Evolutionary conservation across 2,797 vertebrate species (phyloP), one percentile per base, ranked within the genome.

Genomic region (Microchirus variegatus): DNA sequence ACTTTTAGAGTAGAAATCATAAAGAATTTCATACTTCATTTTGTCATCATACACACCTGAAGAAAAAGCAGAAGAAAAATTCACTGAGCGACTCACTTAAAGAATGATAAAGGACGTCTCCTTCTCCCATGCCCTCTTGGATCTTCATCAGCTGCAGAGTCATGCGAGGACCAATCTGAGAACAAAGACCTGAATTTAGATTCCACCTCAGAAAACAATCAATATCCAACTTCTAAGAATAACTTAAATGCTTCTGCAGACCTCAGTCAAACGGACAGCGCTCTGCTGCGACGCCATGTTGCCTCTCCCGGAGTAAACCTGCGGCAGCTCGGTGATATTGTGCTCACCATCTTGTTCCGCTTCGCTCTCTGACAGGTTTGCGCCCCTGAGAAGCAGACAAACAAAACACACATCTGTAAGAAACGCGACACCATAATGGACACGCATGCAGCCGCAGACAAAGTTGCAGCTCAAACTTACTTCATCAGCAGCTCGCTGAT

Each of bases 401-500:
- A 31, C 1, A 38, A 18, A 17, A 50, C 4, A 43, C 18, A 13
- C 6, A 3, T 2, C 9, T 40, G 38, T 40, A 1, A 40, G 2
- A 18, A 31, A 31, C 31, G 4, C 31, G 31, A 8, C 31, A 14
- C 41, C 10, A 22, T 14, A 16, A n/a, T 11, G 4, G 14, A 40
- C 13, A 16, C 38, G 44, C 14, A 4, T 8, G 13, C 46, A 3
- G 31, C 10, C 2, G 5, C 17, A 16, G 51, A 31, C 37, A 0
- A 53, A 43, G 0, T 3, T 48, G 38, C 19, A 63, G 10, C 49
- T 22, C 10, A 63, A 13, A 22, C 92, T 88, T 73, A 98, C 96
- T 93, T 95, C n/a, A 95, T 90, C 70, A 99, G 88, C 31, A 99
- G 93, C 55, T 99, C 95, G 0, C 96, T 97, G 90, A 99, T 95